These are phyloP conservation scores for Drosophila lini DNA, from an alignment of 1,140 invertebrate genomes.

Conservation along the genomic window DNA sequence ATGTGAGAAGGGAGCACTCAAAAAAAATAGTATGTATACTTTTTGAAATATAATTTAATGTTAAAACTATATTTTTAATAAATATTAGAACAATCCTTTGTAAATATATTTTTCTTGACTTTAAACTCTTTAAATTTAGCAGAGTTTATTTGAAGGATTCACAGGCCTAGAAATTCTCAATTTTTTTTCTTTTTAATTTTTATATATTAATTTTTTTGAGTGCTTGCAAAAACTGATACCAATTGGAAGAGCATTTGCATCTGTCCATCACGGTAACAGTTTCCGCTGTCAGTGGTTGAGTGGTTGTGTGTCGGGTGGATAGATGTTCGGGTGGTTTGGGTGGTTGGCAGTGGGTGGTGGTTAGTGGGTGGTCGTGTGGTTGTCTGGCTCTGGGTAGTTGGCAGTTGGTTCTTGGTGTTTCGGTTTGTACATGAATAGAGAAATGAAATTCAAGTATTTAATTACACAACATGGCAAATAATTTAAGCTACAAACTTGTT, in stretches of 20 bases:
- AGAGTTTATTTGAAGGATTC: not conserved
- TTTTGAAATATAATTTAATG: not conserved
- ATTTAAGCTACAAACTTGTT: slow-evolving; percentile 90
- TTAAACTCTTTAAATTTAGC: not conserved
- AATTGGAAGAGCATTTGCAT: slow-evolving; percentile 29
- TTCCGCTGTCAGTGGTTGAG: slow-evolving; percentile 32
- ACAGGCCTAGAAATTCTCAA: too few species aligned
- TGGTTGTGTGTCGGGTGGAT: slow-evolving; percentile 29
- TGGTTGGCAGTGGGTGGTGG: slow-evolving; percentile 28
- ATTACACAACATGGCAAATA: slow-evolving; percentile 85
- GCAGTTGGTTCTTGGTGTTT: slow-evolving; percentile 67
- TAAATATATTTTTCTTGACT: not conserved
- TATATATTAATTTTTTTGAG: not conserved
- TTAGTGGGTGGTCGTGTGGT: slow-evolving; percentile 42
- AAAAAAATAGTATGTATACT: not conserved
- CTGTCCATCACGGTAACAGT: slow-evolving; percentile 33
- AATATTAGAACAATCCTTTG: not conserved
- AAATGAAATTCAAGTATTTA: slow-evolving; percentile 84
- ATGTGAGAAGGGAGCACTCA: slow-evolving; percentile 24
- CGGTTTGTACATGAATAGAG: slow-evolving; percentile 83
- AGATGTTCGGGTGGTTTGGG: slow-evolving; percentile 30
- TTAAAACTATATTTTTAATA: not conserved
- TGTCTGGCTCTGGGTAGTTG: slow-evolving; percentile 42
- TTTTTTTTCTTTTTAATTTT: not conserved
- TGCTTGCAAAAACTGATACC: slow-evolving; percentile 30